Conservation (phyloP, 2,888 invertebrate genomes). For the Pherbina coryleti region DNA sequence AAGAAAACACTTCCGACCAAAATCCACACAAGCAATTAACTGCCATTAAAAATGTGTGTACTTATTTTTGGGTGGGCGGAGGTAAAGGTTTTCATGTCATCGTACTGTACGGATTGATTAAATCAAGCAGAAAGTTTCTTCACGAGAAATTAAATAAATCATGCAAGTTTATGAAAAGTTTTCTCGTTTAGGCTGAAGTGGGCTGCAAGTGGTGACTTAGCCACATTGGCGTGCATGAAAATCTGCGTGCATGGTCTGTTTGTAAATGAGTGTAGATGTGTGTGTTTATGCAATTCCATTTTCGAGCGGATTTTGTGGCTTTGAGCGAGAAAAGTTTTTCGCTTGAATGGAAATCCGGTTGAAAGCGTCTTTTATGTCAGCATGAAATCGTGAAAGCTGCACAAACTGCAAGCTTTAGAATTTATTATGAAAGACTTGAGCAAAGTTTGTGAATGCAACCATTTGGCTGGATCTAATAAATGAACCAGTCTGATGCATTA, state of each 20-base stretch:
- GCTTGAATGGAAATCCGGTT: slow-evolving; percentile 28
- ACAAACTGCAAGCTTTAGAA: slow-evolving; percentile 19
- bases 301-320: slow-evolving; percentile 15
- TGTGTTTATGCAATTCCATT: slow-evolving; percentile 6
- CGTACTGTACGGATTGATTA: not conserved
- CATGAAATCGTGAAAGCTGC: not conserved
- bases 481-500: slow-evolving; percentile 12
- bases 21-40: not conserved
- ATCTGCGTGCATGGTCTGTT: not conserved
- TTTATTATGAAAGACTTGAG: slow-evolving; percentile 9
- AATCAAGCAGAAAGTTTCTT: slow-evolving; percentile 13
- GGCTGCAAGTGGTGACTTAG: not conserved
- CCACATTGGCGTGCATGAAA: not conserved
- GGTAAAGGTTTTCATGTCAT: not conserved
- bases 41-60: not conserved
- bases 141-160: slow-evolving; percentile 30
- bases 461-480: slow-evolving; percentile 11
- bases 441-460: not conserved
- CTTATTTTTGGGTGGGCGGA: not conserved
- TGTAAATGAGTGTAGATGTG: not conserved
- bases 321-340: slow-evolving; percentile 17
- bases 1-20: not conserved
- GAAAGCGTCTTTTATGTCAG: slow-evolving; percentile 23
- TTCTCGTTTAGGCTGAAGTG: not conserved
- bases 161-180: slow-evolving; percentile 31